A percentile compares a stretch with the other conserved stretches of the same genome.
These are phyloP conservation scores for Biston stratarius DNA, from an alignment of 2,888 invertebrate genomes.

Conservation along the genomic window DNA sequence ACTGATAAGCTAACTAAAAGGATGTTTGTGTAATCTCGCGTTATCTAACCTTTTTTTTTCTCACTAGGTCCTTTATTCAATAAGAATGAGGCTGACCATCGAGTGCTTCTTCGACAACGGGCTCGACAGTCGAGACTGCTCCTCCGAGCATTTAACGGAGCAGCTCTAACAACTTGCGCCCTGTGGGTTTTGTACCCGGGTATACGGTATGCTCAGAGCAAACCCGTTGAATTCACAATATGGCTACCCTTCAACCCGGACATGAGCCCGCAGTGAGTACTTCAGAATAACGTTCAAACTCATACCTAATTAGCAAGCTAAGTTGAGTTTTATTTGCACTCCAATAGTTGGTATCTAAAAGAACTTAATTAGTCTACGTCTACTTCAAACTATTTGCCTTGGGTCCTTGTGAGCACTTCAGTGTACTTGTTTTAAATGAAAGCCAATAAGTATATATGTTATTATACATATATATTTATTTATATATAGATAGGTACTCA, in stretches of 20 bases:
- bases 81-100: conserved; percentile 55
- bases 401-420: background rate
- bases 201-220: conserved; percentile 57
- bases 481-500: too few species aligned
- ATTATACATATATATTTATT: too few species aligned
- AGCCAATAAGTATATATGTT: background rate
- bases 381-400: background rate
- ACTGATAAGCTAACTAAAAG: too few species aligned
- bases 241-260: conserved; percentile 68
- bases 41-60: background rate
- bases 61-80: conserved; percentile 58
- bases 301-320: conserved; percentile 20
- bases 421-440: background rate
- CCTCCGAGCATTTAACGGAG: conserved; percentile 54
- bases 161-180: conserved; percentile 59
- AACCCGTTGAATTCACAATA: conserved; percentile 61
- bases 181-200: conserved; percentile 64
- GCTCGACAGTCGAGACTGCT: conserved; percentile 50
- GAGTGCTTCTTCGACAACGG: conserved; percentile 49
- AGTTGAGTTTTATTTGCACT: conserved; percentile 25
- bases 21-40: too few species aligned
- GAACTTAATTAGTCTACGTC: background rate
- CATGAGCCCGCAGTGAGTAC: conserved; percentile 60
- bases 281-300: conserved; percentile 20
- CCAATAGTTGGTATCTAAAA: conserved; percentile 26